Base-by-base conservation (phyloP, 2,888 invertebrate species). In the Meganola albula region DNA sequence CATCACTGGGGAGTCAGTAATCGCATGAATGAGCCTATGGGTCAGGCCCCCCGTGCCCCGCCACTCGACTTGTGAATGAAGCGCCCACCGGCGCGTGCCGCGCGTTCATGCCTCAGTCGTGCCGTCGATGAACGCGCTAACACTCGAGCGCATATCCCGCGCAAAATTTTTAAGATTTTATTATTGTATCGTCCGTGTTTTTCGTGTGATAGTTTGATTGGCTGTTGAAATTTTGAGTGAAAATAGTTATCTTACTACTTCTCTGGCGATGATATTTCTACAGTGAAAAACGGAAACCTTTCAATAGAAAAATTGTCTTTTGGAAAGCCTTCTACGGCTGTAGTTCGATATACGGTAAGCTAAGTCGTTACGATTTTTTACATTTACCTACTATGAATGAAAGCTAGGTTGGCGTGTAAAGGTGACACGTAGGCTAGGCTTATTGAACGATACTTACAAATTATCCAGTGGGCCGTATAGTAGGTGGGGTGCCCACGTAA, bases 1-100 rank as follows among this genome's bases (percentile, higher is more conserved):
- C 53, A 54, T 40, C 49, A 42, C 35, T 27, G 30, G 48, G n/a
- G 53, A 47, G 53, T 62, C 64, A 58, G 54, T 64, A 63, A 57
- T 54, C 55, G 72, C 65, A 80, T 83, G 83, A 83, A 82, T 84
- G 83, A 65, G 72, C 67, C 57, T 48, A 48, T 54, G 55, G 55
- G 56, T 55, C 56, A 53, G 50, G 63, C 64, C 64, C 70, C 71
- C 54, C 74, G 45, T 57, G 48, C 75, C 75, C 77, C 79, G 73
- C 78, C 76, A 68, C 74, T 69, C 65, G 68, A 49, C 72, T 77
- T 77, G 80, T 85, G 84, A 85, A 85, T 85, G 85, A 77, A 82
- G 68, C 72, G 73, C 76, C 77, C 75, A 65, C 73, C 74, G 77
- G 83, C 78, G 74, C 76, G 83, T 79, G 83, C 83, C 74, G 69